Evolutionary conservation across 2,797 vertebrate genomes (phyloP), one percentile per base, ranked within the genome.

Genomic region (Myoxocephalus aenaeus): DNA sequence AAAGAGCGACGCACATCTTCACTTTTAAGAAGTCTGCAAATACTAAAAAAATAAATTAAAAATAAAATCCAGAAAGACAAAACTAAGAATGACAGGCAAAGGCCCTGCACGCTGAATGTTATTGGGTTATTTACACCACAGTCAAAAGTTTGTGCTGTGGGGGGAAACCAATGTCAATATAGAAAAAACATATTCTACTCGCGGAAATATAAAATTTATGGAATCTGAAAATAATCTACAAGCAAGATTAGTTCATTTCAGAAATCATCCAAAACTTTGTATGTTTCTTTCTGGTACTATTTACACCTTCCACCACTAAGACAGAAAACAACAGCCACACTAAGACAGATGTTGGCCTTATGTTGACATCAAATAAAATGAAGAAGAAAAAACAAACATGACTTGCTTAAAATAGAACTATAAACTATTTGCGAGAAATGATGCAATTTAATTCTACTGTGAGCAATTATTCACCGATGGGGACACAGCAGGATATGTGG

Each of bases 381-480:
- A 73, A 79, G 65, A 73, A 80, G 75, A 68, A 22, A 36, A 7
- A 59, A 20, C 0, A 76, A 29, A 63, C n/a, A 53, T 0, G 0
- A 69, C 63, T 46, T 14, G 2, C 54, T 64, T 62, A 53, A 87
- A 88, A 86, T 62, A 81, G 65, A 77, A 63, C 22, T 20, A 59
- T 40, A 70, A 73, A 18, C 46, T 68, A 48, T 81, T 86, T 75
- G 54, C 17, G 13, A 83, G 50, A 84, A 86, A 87, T 83, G 18
- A 87, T 79, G 77, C 73, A 75, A 83, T 86, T 82, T 42, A 29
- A 75, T 84, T 84, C 86, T 80, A 80, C 58, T 63, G 70, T 72
- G 61, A 73, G 72, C 69, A 82, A 84, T 87, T 87, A 87, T 89
- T 89, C 84, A 83, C 63, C 78, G 70, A 80, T 51, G 63, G 73